Evolutionary conservation across 2,797 vertebrate species (phyloP).

Genomic region (Rachycentron canadum): DNA sequence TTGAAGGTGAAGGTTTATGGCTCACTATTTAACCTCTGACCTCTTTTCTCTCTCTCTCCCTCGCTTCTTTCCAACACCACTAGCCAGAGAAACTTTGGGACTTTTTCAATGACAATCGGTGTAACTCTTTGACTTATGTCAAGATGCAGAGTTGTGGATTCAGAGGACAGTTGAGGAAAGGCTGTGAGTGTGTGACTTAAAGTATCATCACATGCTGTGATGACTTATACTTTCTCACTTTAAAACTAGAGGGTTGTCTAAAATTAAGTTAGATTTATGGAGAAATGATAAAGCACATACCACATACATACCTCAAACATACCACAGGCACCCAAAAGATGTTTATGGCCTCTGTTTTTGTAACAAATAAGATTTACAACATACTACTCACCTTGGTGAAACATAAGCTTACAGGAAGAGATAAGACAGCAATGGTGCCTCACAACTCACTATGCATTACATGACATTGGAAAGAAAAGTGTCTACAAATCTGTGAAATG

Average conservation of each 20-base stretch:
- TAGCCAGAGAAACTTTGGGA: background rate
- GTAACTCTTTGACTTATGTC: conserved; percentile 9
- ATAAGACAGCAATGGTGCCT: conserved; percentile 29
- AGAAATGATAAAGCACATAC: conserved; percentile 12
- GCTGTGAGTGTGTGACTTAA: conserved; percentile 47
- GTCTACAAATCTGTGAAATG: conserved; percentile 52
- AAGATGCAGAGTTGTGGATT: conserved; percentile 18
- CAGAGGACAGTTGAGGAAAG: conserved; percentile 13
- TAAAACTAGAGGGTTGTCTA: conserved; percentile 38
- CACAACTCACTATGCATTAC: conserved; percentile 23
- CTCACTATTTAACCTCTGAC: conserved; percentile 39
- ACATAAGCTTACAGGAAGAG: conserved; percentile 43
- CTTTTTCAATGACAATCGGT: conserved; percentile 5
- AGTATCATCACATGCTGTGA: conserved; percentile 37
- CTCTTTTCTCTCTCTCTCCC: background rate
- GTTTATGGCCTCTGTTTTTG: conserved; percentile 20
- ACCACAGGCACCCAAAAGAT: conserved; percentile 27
- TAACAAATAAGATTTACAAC: conserved; percentile 52
- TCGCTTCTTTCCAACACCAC: conserved; percentile 5
- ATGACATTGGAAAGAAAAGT: conserved; percentile 46
- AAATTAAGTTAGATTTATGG: conserved; percentile 59
- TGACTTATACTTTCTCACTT: conserved; percentile 46
- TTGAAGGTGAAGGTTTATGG: conserved; percentile 33
- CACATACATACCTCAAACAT: background rate
- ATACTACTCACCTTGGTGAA: conserved; percentile 43